These are phyloP conservation scores for Artibeus lituratus DNA, from an alignment of 2,797 vertebrate species.

Conservation along the genomic window DNA sequence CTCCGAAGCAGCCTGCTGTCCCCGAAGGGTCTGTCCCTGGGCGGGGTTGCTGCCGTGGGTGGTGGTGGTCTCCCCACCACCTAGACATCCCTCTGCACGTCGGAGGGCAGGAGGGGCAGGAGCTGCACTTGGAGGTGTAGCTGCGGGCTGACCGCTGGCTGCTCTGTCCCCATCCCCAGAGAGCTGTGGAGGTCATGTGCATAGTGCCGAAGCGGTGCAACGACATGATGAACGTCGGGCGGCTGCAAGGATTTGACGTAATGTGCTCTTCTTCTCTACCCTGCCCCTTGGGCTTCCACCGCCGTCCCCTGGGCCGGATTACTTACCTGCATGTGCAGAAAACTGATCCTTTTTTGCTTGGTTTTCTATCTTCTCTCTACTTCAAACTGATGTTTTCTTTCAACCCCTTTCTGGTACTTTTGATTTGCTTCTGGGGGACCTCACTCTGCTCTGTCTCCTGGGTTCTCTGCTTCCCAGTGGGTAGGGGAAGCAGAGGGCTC, in stretches of 20 bases:
- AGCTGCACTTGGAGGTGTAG: accelerated
- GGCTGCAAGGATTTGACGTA: constrained; percentile 99
- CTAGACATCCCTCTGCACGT: background rate
- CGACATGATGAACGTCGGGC: constrained; percentile 99
- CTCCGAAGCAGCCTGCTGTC: background rate
- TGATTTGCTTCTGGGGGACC: background rate
- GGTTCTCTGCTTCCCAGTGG: background rate
- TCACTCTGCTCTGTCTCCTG: background rate
- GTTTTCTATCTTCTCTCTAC: background rate
- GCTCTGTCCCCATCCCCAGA: constrained; percentile 83
- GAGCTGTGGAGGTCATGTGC: constrained; percentile 98
- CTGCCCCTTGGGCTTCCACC: background rate
- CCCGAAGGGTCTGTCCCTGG: background rate
- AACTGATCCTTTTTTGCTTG: background rate
- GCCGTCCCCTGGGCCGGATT: background rate
- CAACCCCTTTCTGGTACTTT: background rate
- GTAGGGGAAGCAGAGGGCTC: background rate
- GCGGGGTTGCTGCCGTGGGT: accelerated
- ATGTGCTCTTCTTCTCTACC: constrained; percentile 64
- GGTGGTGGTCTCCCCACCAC: background rate
- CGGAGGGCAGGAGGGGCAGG: accelerated
- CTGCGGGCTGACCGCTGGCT: constrained; percentile 23
- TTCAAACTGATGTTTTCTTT: background rate
- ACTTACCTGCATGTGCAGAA: background rate
- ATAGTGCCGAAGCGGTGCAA: constrained; percentile 97